Base-by-base conservation (phyloP, 2,113 vertebrate genomes). In the Lophura nycthemera region DNA sequence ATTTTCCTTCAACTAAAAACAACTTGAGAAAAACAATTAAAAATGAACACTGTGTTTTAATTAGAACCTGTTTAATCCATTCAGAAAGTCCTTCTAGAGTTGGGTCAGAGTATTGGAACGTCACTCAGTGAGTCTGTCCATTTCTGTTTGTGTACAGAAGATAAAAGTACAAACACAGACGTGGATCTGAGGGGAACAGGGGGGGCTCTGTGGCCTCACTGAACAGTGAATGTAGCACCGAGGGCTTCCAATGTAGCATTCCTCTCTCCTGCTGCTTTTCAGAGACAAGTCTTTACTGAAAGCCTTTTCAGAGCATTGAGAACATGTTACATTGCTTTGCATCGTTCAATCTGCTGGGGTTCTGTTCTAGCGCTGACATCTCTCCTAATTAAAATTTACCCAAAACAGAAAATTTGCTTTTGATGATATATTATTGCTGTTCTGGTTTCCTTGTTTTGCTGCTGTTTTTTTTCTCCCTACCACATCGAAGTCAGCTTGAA, bases 221-320 rank as follows among this genome's bases (percentile, higher is more conserved):
- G 4, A 48, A 20, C 13, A 24, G 25, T 10, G 11, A 13, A 12
- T 1, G 2, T 10, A 34, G 13, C 29, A 13, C 14, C 3, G 2
- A 36, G 18, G 4, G 32, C 5, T 11, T 34, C 7, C 5, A 8
- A 6, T 12, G 60, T 15, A n/a, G n/a, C n/a, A 38, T 57, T 43
- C 42, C 18, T 10, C 19, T 25, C 20, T 48, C 19, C 56, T 71
- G 8, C 10, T 57, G 10, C 25, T 75, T 13, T 64, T 42, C 63
- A 70, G 15, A 6, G 76, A 13, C 11, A 54, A 25, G 2, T 11
- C 36, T 54, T 74, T 22, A 54, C 2, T 52, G 30, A 14, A 77
- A 73, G 27, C n/a, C n/a, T 8, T 57, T 60, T 6, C 6, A 17
- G 6, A 25, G 5, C 36, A 12, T 1, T n/a, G 3, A 8, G 38